Conservation (phyloP, 2,797 vertebrate genomes). For the Eutrigla gurnardus region DNA sequence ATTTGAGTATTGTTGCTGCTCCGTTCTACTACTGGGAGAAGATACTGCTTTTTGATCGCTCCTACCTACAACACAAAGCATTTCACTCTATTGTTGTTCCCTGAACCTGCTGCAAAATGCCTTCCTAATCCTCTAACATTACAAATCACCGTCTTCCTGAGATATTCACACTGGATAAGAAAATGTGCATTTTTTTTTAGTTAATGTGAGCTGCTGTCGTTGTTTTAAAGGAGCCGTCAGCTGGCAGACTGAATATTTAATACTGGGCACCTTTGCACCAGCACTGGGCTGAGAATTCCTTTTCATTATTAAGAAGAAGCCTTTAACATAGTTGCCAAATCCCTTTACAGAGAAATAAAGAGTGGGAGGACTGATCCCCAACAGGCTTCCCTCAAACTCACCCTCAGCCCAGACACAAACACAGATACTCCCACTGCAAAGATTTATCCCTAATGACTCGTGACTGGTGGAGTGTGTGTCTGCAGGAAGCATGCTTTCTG, state of each 20-base stretch:
- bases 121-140: conserved; percentile 2
- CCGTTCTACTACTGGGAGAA: conserved; percentile 75
- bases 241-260: conserved; percentile 2
- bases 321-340: conserved; percentile 4
- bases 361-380: conserved; percentile 23
- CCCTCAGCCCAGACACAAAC: conserved; percentile 22
- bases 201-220: neutral
- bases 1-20: conserved; percentile 69
- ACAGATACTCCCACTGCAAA: conserved; percentile 17
- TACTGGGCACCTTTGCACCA: neutral
- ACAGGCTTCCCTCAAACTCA: conserved; percentile 40
- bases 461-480: conserved; percentile 14
- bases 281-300: neutral
- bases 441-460: conserved; percentile 47
- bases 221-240: neutral
- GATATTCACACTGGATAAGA: too few species aligned
- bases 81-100: conserved; percentile 18
- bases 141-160: neutral
- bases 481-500: conserved; percentile 11
- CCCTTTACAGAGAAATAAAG: conserved; percentile 11
- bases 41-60: conserved; percentile 54
- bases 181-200: too few species aligned
- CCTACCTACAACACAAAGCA: conserved; percentile 31
- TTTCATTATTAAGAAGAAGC: neutral
- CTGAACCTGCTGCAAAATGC: neutral